Percentiles rank a stretch among this genome's conserved stretches.
Conservation (phyloP, 2,113 vertebrate species). For the Pteropus alecto region DNA sequence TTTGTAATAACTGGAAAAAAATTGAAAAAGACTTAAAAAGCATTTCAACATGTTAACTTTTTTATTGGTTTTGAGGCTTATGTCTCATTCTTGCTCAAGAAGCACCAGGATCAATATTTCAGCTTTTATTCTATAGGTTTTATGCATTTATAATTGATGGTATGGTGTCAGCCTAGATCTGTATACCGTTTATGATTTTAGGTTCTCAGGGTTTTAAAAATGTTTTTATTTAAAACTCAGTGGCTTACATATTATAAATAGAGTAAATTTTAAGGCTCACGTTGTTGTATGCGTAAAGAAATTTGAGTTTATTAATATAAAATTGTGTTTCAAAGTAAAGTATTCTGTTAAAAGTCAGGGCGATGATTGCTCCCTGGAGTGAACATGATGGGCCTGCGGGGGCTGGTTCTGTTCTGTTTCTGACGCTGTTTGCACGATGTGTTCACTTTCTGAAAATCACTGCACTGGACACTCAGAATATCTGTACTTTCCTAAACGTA, state of each 20-base stretch:
- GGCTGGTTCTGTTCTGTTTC: background rate
- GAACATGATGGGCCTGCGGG: background rate
- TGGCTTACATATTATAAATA: background rate
- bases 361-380: background rate
- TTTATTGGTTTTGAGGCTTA: background rate
- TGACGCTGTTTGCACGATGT: background rate
- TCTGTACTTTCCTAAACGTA: background rate
- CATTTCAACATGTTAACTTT: background rate
- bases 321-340: constrained; percentile 12
- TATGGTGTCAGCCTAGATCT: background rate
- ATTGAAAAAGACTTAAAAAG: background rate
- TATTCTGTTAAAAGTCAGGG: background rate
- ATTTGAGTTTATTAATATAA: background rate
- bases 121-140: background rate
- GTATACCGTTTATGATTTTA: background rate
- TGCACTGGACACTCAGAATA: background rate
- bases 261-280: background rate
- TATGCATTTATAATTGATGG: background rate
- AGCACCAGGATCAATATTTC: background rate
- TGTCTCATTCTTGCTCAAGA: background rate
- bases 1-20: background rate
- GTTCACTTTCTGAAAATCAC: background rate
- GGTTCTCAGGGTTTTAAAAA: background rate
- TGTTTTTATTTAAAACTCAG: background rate
- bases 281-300: background rate